Percentiles rank a stretch among this genome's conserved stretches.
Conservation (phyloP, 1,140 invertebrate species). For the Drosophila santomea region DNA sequence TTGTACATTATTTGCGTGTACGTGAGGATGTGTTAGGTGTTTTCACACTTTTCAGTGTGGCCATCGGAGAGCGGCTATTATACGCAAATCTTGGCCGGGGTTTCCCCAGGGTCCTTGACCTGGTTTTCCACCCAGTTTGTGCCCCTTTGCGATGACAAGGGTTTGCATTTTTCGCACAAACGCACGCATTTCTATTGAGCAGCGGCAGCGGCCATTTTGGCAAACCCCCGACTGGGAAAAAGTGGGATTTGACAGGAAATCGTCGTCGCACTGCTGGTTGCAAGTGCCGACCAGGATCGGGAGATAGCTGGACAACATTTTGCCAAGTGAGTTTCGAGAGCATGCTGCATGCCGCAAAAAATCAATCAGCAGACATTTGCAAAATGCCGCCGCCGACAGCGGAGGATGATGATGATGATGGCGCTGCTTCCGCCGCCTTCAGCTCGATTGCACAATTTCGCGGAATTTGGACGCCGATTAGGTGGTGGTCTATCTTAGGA, state of each 20-base stretch:
- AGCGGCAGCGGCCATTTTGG: slow-evolving; percentile 74
- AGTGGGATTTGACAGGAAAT: neutral
- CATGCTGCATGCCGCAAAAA: slow-evolving; percentile 63
- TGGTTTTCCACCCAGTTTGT: slow-evolving; percentile 8
- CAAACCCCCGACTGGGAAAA: slow-evolving; percentile 35
- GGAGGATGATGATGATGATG: slow-evolving; percentile 10
- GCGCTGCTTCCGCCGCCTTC: slow-evolving; percentile 16
- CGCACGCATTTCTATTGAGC: slow-evolving; percentile 37
- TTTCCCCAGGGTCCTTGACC: slow-evolving; percentile 36
- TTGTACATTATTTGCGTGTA: neutral
- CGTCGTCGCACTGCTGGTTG: neutral
- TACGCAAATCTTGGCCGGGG: slow-evolving; percentile 5
- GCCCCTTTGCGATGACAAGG: slow-evolving; percentile 9
- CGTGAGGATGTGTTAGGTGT: neutral
- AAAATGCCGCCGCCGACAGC: slow-evolving; percentile 53
- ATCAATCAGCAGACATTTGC: slow-evolving; percentile 80
- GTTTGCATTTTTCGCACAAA: slow-evolving; percentile 20
- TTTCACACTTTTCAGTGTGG: too few relatives aligned
- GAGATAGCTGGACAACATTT: neutral
- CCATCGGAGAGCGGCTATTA: neutral
- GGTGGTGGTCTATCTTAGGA: slow-evolving; percentile 15
- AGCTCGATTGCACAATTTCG: slow-evolving; percentile 62
- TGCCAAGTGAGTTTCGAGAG: neutral
- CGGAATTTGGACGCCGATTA: slow-evolving; percentile 7
- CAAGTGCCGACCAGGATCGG: neutral